A percentile compares a stretch with the other conserved stretches of the same genome.
phyloP scores from a whole-genome alignment of 2,113 vertebrate genomes.

The Tamias sibiricus region DNA sequence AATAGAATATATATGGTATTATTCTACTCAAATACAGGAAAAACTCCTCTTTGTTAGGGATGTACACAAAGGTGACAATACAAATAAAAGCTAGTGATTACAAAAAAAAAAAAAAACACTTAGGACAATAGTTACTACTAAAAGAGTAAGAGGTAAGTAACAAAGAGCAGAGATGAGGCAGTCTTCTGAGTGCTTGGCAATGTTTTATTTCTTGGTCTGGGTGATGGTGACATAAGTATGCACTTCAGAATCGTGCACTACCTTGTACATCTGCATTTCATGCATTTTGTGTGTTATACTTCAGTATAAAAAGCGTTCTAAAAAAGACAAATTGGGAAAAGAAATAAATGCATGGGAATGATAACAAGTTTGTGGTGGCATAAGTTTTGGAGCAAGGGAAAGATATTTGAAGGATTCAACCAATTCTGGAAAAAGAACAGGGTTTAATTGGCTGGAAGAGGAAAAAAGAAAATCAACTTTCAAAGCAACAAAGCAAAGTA shows the following conservation, averaged over 20 bases:
- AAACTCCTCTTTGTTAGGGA: neutral
- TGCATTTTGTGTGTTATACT: neutral
- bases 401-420: neutral
- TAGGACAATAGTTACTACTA: neutral
- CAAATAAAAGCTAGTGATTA: neutral
- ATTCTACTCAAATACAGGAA: no score
- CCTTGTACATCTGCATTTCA: no score
- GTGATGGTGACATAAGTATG: neutral
- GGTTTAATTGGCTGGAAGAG: neutral
- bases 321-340: neutral
- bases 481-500: neutral
- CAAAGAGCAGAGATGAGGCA: neutral
- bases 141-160: neutral
- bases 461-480: neutral
- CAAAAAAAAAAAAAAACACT: neutral
- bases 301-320: neutral
- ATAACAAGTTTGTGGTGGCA: neutral
- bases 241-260: neutral
- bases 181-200: neutral
- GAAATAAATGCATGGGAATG: neutral
- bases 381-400: neutral
- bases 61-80: neutral
- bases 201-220: no score
- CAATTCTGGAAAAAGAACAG: neutral
- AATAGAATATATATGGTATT: no score